These are phyloP conservation scores for Leptatherina wallacei DNA, from an alignment of 2,797 vertebrate genomes.

Conservation along the genomic window DNA sequence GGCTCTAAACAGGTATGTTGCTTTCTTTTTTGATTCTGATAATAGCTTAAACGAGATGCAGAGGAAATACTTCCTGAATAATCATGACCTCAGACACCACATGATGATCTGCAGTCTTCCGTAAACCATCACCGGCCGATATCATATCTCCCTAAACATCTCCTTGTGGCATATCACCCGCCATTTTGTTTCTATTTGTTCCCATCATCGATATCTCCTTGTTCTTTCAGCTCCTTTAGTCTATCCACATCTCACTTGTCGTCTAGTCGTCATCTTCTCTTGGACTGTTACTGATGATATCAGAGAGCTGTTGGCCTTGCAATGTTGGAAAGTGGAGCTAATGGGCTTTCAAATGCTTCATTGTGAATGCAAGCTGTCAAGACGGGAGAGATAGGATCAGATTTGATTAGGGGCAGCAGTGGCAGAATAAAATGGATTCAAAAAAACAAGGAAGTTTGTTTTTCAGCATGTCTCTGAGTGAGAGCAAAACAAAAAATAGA, in stretches of 20 bases:
- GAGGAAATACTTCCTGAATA: background rate
- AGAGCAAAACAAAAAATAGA: conserved; percentile 37
- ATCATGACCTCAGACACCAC: conserved; percentile 34
- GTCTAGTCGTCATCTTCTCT: conserved; percentile 69
- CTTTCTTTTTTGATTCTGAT: conserved; percentile 11
- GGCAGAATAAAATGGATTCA: conserved; percentile 56
- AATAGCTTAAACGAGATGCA: conserved; percentile 11
- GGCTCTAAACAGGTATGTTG: conserved; percentile 30
- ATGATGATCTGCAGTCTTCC: conserved; percentile 25
- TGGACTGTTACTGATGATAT: conserved; percentile 72
- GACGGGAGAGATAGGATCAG: conserved; percentile 68
- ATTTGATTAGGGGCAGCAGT: conserved; percentile 62
- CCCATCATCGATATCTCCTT: conserved; percentile 60
- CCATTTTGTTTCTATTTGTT: conserved; percentile 79
- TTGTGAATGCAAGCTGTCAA: conserved; percentile 71
- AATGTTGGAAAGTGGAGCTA: conserved; percentile 57
- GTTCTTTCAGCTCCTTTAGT: conserved; percentile 57
- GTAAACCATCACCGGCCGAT: conserved; percentile 31
- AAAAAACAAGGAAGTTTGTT: conserved; percentile 46
- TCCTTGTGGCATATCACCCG: conserved; percentile 26
- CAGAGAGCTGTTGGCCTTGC: conserved; percentile 56
- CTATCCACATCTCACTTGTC: conserved; percentile 67
- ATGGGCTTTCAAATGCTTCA: conserved; percentile 74
- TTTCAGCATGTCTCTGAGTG: conserved; percentile 12
- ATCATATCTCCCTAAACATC: conserved; percentile 53